phyloP scores from a whole-genome alignment of 2,797 vertebrate genomes.

The Eospalax fontanierii region DNA sequence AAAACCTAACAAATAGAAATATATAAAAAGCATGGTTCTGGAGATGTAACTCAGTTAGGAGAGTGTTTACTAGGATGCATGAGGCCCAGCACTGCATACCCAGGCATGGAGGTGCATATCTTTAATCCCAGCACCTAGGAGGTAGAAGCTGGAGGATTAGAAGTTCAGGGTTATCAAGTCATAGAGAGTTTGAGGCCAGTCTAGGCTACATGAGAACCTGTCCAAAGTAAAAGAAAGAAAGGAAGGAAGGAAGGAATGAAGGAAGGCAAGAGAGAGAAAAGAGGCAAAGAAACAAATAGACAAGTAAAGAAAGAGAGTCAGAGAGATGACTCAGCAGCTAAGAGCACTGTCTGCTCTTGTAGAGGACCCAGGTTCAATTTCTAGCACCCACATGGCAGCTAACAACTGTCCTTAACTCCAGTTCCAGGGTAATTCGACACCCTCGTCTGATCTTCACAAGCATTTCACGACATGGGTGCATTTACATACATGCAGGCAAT shows the following conservation, averaged over 20 bases:
- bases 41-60: neutral
- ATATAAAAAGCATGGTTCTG: neutral
- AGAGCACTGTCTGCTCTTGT: too few relatives aligned
- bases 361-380: too few relatives aligned
- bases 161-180: neutral
- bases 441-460: too few relatives aligned
- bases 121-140: neutral
- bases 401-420: too few relatives aligned
- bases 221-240: neutral
- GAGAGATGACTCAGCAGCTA: accelerated
- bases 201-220: neutral
- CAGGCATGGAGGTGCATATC: neutral
- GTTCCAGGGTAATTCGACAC: too few relatives aligned
- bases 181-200: neutral
- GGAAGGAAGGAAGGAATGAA: neutral
- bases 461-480: too few relatives aligned
- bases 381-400: too few relatives aligned
- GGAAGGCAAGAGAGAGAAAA: too few relatives aligned
- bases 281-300: neutral
- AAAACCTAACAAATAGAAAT: neutral
- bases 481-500: too few relatives aligned
- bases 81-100: neutral
- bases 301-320: neutral
- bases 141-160: neutral
- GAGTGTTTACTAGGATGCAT: neutral